phyloP scores from a whole-genome alignment of 2,888 invertebrate species.

The Drosophila stalkeri region DNA sequence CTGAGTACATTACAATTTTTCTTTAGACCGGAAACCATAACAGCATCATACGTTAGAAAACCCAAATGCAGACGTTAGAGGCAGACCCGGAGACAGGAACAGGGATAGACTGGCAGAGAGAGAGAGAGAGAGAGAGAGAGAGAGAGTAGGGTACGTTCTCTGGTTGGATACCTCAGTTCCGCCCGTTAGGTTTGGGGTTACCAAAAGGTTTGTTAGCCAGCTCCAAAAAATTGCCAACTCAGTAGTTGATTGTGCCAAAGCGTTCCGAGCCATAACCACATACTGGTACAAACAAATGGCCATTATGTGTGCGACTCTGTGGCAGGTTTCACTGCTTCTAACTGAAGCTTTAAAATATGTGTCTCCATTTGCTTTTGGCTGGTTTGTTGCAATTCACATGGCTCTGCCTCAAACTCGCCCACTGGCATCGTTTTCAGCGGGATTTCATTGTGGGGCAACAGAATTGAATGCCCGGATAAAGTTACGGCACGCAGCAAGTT shows the following conservation, averaged over 20 bases:
- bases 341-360: constrained; percentile 30
- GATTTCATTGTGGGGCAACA: constrained; percentile 1
- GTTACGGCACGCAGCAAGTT: background rate
- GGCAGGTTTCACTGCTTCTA: constrained; percentile 6
- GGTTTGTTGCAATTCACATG: constrained; percentile 35
- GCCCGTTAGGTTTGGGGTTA: constrained; percentile 18
- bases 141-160: background rate
- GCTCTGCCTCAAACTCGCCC: constrained; percentile 12
- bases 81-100: background rate
- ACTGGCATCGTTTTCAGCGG: background rate
- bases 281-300: background rate
- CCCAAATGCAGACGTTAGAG: background rate
- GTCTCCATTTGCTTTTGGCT: constrained; percentile 46
- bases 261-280: constrained; percentile 11
- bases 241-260: constrained; percentile 19
- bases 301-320: constrained; percentile 16
- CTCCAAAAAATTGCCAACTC: constrained; percentile 31
- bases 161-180: constrained; percentile 23
- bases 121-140: background rate
- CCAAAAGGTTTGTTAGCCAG: constrained; percentile 8
- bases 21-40: constrained; percentile 45
- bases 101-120: background rate
- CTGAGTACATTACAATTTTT: constrained; percentile 47
- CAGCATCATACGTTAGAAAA: constrained; percentile 36
- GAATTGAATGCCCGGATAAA: background rate